These are phyloP conservation scores for Nephrocerus scutellatus DNA, from an alignment of 2,888 invertebrate genomes.

Conservation along the genomic window DNA sequence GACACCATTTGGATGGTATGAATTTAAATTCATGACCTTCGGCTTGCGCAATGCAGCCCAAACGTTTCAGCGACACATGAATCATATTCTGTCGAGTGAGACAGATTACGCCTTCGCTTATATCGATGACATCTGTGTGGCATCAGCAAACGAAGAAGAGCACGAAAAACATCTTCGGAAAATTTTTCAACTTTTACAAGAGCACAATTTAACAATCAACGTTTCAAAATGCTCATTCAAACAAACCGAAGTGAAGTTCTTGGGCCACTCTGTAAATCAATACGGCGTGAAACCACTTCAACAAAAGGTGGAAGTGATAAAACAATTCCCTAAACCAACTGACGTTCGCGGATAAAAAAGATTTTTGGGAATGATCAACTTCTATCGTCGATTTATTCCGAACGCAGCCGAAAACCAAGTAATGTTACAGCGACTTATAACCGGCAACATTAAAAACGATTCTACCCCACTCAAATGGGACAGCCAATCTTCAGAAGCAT, in stretches of 20 bases:
- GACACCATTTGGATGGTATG: constrained; percentile 19
- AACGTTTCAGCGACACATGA: constrained; percentile 18
- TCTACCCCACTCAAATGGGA: constrained; percentile 7
- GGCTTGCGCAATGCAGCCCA: constrained; percentile 19
- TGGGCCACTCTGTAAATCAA: constrained; percentile 15
- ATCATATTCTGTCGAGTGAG: constrained; percentile 14
- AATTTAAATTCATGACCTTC: constrained; percentile 16
- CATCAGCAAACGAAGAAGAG: constrained; percentile 21
- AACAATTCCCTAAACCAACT: constrained; percentile 16
- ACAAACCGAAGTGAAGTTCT: constrained; percentile 14
- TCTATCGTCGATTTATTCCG: constrained; percentile 14
- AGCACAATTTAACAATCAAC: constrained; percentile 25
- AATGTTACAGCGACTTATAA: constrained; percentile 6
- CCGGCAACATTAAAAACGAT: constrained; percentile 14
- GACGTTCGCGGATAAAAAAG: constrained; percentile 18
- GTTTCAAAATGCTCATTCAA: constrained; percentile 20
- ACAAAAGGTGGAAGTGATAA: constrained; percentile 18
- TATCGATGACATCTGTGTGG: constrained; percentile 30
- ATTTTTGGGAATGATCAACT: constrained; percentile 25
- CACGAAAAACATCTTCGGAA: constrained; percentile 21
- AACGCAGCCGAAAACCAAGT: constrained; percentile 13
- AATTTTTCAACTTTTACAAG: constrained; percentile 22
- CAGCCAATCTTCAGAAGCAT: constrained; percentile 2
- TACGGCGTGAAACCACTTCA: constrained; percentile 13
- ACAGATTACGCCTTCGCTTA: constrained; percentile 23